Base-by-base conservation (phyloP, 2,113 vertebrate species). In the Forbesichthys agassizii region DNA sequence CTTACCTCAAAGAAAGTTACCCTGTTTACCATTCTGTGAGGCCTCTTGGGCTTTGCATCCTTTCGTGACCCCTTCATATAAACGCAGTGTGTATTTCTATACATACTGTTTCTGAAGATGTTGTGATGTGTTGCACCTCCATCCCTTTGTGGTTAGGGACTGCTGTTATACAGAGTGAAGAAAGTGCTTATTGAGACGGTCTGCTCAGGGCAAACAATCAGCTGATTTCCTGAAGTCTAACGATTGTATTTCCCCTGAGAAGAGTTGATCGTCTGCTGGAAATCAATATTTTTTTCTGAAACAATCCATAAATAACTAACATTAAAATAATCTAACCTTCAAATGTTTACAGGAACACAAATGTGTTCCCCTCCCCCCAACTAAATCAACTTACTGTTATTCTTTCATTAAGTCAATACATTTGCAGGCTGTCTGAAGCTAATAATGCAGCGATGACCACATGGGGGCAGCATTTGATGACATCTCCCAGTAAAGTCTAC, bases 1-100 rank as follows among this genome's bases (percentile, higher is more conserved):
- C 69, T 80, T 75, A 89, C 85, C 87, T 89, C 81, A 53, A 89
- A 87, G 80, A 81, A 83, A 36, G 74, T 69, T 8, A 68, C 75
- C 65, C 85, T 85, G 68, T 71, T 87, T 51, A 84, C 60, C 9
- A 59, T 57, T 65, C 70, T 64, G 33, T 59, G 64, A 13, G 66
- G 27, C 9, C 66, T 33, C n/a, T 77, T 68, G 53, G 66, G 20
- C 69, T 58, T 56, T 9, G 33, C 52, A 18, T 63, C n/a, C 42
- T 64, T 46, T 33, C 47, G 47, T 7, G 33, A 57, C 33, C 33
- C 61, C 42, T 6, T 64, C 61, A 72, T 58, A 7, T 53, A 59
- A 58, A 58, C 27, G 12, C 51, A 53, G 36, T 42, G 7, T 54
- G 20, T 33, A 52, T 11, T 12, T 52, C 13, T 11, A 27, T 27